Percentiles rank a stretch among this genome's conserved stretches.
These are phyloP conservation scores for Oxycera nigricornis DNA, from an alignment of 2,888 invertebrate species.

Conservation along the genomic window DNA sequence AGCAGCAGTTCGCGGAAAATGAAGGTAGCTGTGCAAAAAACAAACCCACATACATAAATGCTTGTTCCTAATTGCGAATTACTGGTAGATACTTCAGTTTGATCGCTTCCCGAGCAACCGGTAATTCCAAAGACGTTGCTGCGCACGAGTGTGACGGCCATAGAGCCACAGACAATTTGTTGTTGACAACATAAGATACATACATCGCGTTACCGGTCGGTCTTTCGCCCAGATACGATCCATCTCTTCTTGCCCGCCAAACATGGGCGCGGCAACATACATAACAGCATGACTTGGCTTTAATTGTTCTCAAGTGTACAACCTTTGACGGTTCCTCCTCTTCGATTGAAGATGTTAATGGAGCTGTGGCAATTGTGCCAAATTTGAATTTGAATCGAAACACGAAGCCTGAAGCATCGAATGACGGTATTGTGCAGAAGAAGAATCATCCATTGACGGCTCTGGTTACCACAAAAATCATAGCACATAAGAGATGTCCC, in stretches of 20 bases:
- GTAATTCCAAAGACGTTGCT: conserved; percentile 1
- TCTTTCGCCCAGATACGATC: background rate
- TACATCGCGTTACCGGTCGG: conserved; percentile 11
- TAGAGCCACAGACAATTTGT: conserved; percentile 1
- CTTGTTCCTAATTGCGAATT: background rate
- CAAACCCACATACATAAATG: background rate
- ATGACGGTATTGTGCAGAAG: no score
- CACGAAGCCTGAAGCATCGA: no score
- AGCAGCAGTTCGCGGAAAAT: background rate
- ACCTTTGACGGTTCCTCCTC: no score
- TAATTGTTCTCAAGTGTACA: no score
- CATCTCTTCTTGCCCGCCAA: background rate
- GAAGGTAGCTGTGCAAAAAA: background rate
- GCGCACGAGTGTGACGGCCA: background rate
- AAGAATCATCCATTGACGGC: no score
- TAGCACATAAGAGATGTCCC: no score
- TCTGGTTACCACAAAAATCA: no score
- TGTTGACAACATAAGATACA: conserved; percentile 15
- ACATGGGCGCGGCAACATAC: conserved; percentile 7
- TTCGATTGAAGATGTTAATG: no score
- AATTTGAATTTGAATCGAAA: no score
- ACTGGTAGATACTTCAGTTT: background rate
- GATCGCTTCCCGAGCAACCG: background rate
- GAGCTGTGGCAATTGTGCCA: no score
- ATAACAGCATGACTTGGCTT: background rate